Base-by-base conservation (phyloP, 2,797 vertebrate species). In the Melanotaenia parkinsoni region DNA sequence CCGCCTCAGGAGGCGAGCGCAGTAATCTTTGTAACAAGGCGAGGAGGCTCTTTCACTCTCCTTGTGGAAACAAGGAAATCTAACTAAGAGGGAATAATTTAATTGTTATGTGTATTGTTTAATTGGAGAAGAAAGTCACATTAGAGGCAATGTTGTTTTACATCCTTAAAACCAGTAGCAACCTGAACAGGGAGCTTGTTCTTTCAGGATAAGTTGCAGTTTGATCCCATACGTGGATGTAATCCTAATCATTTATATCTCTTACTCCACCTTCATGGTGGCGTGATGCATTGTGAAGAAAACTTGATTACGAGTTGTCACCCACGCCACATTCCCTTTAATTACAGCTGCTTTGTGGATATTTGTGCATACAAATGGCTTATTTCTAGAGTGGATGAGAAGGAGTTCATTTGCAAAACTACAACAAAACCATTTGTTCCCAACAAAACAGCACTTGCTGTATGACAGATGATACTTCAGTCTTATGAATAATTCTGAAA, bases 401-500 rank as follows among this genome's bases (percentile, higher is more conserved):
- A 72, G 77, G 83, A 91, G 89, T 94, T 94, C 82, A 90, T 92
- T 92, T 93, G 91, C 94, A 91, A 93, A 93, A 92, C 90, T 90
- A 91, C 91, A 90, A 93, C 90, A 91, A 94, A 94, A 92, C 88
- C 90, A 86, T 93, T 92, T 91, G 89, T 94, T 91, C 88, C 77
- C 85, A 85, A 77, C 88, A 85, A 94, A 93, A 93, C 88, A 90
- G 90, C 90, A 77, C 80, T 80, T 47, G 67, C 80, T 37, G 65
- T 78, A 84, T 94, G 93, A 95, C 93, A 88, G 92, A 94, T 76
- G 70, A 89, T 77, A 82, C 80, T 83, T 89, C 80, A 79, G 79
- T 91, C 93, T 93, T 93, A 95, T 95, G 92, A 95, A 95, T 95
- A 94, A 95, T 95, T 95, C 92, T 89, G 83, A 89, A 90, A 94